phyloP scores from a whole-genome alignment of 2,888 invertebrate species.

The Aphidius colemani region DNA sequence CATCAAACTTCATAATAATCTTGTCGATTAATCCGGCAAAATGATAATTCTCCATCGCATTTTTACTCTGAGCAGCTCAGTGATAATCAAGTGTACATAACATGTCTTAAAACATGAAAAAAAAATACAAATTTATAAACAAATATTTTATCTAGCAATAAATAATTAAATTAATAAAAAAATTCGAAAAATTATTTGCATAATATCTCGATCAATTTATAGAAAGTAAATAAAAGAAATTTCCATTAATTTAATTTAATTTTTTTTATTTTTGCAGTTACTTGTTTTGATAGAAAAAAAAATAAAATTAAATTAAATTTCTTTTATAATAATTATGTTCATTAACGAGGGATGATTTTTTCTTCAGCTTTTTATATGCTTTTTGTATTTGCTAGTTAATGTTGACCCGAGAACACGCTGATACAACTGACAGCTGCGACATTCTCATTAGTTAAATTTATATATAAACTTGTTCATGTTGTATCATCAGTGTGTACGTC shows the following conservation, averaged over 20 bases:
- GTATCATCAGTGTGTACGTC: constrained; percentile 2
- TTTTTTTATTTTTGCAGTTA: too few relatives aligned
- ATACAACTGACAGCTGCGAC: constrained; percentile 11
- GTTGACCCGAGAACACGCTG: constrained; percentile 7
- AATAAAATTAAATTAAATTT: too few relatives aligned
- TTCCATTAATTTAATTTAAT: not conserved
- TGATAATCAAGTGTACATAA: not conserved
- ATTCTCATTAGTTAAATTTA: constrained; percentile 22
- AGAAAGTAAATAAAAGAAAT: too few relatives aligned
- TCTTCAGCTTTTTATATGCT: not conserved
- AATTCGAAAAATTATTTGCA: too few relatives aligned
- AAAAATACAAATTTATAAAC: too few relatives aligned
- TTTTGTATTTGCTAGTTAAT: too few relatives aligned
- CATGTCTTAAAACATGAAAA: too few relatives aligned
- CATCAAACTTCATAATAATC: constrained; percentile 38
- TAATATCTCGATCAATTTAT: too few relatives aligned
- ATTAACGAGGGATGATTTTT: constrained; percentile 2
- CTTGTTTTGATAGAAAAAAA: too few relatives aligned
- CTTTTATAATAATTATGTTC: not conserved
- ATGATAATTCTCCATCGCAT: constrained; percentile 34
- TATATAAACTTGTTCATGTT: constrained; percentile 7
- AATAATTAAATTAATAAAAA: too few relatives aligned
- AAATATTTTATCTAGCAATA: too few relatives aligned
- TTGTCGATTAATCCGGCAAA: constrained; percentile 38
- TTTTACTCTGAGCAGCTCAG: constrained; percentile 16